Evolutionary conservation across 2,113 vertebrate species (phyloP).

Genomic region (Lophochroa leadbeateri): DNA sequence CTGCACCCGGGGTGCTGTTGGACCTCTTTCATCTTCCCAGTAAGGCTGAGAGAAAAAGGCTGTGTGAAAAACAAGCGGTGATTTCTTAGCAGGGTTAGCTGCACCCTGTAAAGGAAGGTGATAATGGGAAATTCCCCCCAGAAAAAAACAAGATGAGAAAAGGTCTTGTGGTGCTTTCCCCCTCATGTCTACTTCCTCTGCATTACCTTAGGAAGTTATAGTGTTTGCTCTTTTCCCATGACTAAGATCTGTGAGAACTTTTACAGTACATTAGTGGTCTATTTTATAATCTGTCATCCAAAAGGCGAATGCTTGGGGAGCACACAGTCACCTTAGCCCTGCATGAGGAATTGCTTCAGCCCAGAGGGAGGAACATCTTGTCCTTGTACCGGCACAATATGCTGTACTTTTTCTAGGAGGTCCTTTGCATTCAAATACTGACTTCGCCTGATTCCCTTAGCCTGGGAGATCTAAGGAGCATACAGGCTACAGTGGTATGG

Average conservation of each 20-base stretch:
- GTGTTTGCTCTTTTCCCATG: constrained; percentile 37
- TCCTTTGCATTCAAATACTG: not conserved
- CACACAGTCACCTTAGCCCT: not conserved
- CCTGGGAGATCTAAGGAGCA: constrained; percentile 61
- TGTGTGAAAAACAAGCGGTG: not conserved
- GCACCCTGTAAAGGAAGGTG: not conserved
- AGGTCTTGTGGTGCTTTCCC: not conserved
- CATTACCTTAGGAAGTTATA: constrained; percentile 22
- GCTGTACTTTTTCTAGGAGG: constrained; percentile 19
- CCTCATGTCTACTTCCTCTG: constrained; percentile 21
- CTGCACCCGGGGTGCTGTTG: not conserved
- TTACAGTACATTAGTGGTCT: not conserved
- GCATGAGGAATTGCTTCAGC: not conserved
- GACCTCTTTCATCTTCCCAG: not conserved
- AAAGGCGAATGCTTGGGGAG: not conserved
- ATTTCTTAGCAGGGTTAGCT: not conserved
- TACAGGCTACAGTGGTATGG: constrained; percentile 67
- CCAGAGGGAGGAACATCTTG: constrained; percentile 24
- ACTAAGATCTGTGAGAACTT: not conserved
- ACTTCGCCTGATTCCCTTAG: constrained; percentile 4
- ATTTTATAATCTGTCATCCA: not conserved
- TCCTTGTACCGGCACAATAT: not conserved
- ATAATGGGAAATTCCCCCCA: not conserved
- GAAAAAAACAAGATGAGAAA: not conserved
- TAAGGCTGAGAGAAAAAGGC: not conserved